Base-by-base conservation (phyloP, 2,113 vertebrate species). In the Lophochroa leadbeateri region DNA sequence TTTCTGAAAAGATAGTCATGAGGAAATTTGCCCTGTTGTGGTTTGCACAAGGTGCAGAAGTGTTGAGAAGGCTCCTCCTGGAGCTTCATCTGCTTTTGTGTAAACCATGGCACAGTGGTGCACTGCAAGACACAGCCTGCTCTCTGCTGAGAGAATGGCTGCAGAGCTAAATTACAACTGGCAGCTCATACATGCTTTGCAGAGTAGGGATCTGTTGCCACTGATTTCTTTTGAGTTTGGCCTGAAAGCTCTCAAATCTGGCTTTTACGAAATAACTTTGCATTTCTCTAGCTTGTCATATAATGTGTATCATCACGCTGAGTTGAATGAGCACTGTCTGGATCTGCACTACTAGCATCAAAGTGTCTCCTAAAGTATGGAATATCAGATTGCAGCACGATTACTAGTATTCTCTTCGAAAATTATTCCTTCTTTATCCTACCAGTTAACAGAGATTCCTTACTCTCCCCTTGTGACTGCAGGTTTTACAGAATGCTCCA, bases 401-500 rank as follows among this genome's bases (percentile, higher is more conserved):
- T 60, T 39, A 49, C 43, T 75, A 41, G 17, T 43, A 41, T 58
- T 63, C n/a, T 4, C 7, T 88, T 93, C n/a, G 52, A 65, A n/a
- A 87, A 29, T 19, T 24, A 44, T 83, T 29, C 69, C 41, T 60
- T 67, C 33, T 17, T 86, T n/a, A 23, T 80, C 64, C 29, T 81
- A 0, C n/a, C 7, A n/a, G 12, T 27, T 81, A 43, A 89, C 8
- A 23, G 87, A 49, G 53, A 53, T 91, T 96, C 46, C 35, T 79
- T 15, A 46, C 46, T 80, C 33, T 53, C n/a, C 70, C 20, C 86
- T 65, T 74, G 86, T 94, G 80, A 37, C 70, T 84, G 19, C 90
- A 99, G 99, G 98, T 99, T 94, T 98, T 99, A 97, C 99, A 99
- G 97, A 99, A 99, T 82, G 99, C 99, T 88, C 99, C 99, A 16